phyloP scores from a whole-genome alignment of 2,113 vertebrate species.

The Otus sunia region DNA sequence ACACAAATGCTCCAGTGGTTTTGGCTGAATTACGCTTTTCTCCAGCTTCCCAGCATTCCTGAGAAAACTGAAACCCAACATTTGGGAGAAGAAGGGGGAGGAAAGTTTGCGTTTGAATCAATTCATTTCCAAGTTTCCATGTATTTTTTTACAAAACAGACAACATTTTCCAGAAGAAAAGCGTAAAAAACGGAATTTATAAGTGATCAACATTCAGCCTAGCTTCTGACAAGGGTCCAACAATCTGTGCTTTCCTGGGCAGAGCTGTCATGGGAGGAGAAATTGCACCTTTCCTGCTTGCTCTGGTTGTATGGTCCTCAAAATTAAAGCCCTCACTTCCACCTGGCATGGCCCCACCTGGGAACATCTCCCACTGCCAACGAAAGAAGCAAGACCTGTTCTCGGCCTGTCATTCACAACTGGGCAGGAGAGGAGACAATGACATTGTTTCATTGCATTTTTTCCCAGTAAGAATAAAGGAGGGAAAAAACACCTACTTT shows the following conservation, averaged over 20 bases:
- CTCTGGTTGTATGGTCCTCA: background rate
- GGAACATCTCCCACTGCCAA: background rate
- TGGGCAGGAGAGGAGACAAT: background rate
- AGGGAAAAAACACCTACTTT: background rate
- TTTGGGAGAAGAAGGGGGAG: background rate
- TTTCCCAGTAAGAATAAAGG: background rate
- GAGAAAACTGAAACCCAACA: background rate
- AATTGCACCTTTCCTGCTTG: background rate
- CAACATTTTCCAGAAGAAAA: background rate
- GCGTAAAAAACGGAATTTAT: background rate
- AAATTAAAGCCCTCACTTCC: background rate
- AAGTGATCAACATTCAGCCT: background rate
- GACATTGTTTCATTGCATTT: background rate
- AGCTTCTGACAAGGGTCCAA: background rate
- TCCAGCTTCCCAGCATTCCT: background rate
- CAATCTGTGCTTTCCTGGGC: background rate
- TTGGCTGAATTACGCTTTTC: background rate
- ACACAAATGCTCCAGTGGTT: background rate
- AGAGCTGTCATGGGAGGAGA: background rate
- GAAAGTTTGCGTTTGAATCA: background rate
- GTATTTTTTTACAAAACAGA: background rate
- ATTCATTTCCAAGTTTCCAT: background rate
- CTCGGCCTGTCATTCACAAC: background rate
- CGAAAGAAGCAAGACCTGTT: background rate
- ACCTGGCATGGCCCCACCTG: background rate